Evolutionary conservation across 2,113 vertebrate species (phyloP).

Genomic region (Salvelinus namaycush): DNA sequence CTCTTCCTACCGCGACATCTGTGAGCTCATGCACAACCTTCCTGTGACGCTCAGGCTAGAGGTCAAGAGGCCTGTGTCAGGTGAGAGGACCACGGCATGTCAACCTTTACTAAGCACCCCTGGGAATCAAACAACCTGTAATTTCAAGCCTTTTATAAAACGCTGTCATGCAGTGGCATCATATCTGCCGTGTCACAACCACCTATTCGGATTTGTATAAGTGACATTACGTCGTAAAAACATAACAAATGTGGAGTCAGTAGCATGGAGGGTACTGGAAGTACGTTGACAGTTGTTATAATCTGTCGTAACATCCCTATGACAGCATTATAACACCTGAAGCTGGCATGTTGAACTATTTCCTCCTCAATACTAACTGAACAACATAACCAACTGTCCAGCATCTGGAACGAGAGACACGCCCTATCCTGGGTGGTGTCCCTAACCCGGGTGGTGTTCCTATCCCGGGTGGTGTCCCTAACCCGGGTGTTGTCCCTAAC

Average conservation of each 20-base stretch:
- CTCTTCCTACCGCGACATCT: conserved; percentile 79
- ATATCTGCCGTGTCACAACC: no score
- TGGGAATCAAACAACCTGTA: no score
- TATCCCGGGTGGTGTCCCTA: no score
- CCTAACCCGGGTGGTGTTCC: no score
- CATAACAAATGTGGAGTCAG: neutral
- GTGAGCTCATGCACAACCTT: conserved; percentile 79
- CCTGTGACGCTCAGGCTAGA: conserved; percentile 75
- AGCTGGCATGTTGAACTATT: neutral
- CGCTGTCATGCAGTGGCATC: no score
- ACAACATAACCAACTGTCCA: neutral
- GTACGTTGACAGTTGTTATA: neutral
- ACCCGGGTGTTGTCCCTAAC: no score
- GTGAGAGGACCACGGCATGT: conserved; percentile 66
- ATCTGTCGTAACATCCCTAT: neutral
- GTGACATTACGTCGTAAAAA: neutral
- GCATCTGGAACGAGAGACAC: no score
- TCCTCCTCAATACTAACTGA: neutral
- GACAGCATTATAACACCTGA: neutral
- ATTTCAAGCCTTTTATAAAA: no score
- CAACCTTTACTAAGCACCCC: no score
- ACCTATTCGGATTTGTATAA: neutral
- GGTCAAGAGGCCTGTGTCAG: conserved; percentile 77
- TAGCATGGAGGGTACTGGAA: neutral
- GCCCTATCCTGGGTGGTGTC: no score